A percentile compares a stretch with the other conserved stretches of the same genome.
Evolutionary conservation across 2,888 invertebrate genomes (phyloP).

Genomic region (Noctuana brunneofusca): DNA sequence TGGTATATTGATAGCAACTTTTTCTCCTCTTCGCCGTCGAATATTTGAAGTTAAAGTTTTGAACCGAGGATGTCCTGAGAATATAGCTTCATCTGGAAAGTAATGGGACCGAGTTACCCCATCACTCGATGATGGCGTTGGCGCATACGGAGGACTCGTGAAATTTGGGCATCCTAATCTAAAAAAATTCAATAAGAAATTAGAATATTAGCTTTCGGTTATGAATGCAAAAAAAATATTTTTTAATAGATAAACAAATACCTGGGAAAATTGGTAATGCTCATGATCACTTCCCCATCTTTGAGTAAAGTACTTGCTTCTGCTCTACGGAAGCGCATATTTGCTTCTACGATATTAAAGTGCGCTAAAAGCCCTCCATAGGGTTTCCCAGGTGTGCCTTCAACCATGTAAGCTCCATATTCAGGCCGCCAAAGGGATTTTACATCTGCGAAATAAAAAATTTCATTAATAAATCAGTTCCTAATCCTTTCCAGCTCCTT

Average conservation of each 20-base stretch:
- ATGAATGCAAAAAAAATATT: not conserved
- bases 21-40: conserved; percentile 94
- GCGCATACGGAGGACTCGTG: conserved; percentile 87
- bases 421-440: conserved; percentile 98
- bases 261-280: conserved; percentile 97
- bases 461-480: too few species aligned
- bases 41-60: conserved; percentile 97
- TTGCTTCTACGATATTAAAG: conserved; percentile 98
- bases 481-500: too few species aligned
- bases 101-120: conserved; percentile 92
- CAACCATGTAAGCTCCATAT: conserved; percentile 99
- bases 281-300: conserved; percentile 92
- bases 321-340: conserved; percentile 95
- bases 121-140: conserved; percentile 83
- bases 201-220: not conserved
- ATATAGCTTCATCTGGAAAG: conserved; percentile 97
- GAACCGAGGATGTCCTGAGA: conserved; percentile 97
- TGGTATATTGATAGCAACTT: conserved; percentile 98
- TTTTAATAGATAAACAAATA: conserved; percentile 51
- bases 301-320: conserved; percentile 90
- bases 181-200: conserved; percentile 44
- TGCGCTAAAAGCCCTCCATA: conserved; percentile 97
- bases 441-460: conserved; percentile 78
- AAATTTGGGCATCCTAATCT: conserved; percentile 95
- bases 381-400: conserved; percentile 98